Evolutionary conservation across 2,888 invertebrate genomes (phyloP).

Genomic region (Philaethria dido): DNA sequence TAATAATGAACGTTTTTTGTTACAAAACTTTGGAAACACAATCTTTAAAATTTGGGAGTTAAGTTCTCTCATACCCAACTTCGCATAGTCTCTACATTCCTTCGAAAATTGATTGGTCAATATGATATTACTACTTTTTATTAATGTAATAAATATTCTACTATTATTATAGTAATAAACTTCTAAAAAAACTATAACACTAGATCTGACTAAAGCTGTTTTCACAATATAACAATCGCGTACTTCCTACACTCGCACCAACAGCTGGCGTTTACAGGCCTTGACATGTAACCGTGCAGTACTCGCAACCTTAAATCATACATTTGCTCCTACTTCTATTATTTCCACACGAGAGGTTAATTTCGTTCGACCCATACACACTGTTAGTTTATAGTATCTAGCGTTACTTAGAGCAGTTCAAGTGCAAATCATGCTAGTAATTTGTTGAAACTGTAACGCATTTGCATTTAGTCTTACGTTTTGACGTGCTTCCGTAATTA

Average conservation of each 20-base stretch:
- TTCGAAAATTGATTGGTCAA: no score
- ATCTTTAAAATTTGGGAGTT: no score
- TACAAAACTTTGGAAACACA: no score
- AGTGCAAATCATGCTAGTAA: constrained; percentile 72
- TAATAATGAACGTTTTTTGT: no score
- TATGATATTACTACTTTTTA: no score
- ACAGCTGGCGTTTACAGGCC: constrained; percentile 47
- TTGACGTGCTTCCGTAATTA: constrained; percentile 27
- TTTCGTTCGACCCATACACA: constrained; percentile 29
- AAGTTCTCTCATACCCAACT: no score
- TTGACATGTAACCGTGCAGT: constrained; percentile 60
- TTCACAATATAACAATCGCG: constrained; percentile 11
- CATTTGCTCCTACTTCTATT: constrained; percentile 46
- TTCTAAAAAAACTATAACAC: no score
- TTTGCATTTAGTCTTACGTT: constrained; percentile 32
- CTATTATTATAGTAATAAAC: no score
- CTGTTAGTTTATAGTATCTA: constrained; percentile 35
- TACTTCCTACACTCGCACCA: constrained; percentile 9
- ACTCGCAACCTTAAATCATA: constrained; percentile 41
- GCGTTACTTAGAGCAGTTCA: constrained; percentile 48
- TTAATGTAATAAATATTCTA: no score
- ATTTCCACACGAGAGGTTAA: constrained; percentile 33
- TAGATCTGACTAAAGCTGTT: no score
- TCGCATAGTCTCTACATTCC: no score
- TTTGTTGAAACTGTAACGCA: constrained; percentile 52